Evolutionary conservation across 23 tunicate species (phyloP).

Genomic region (Oikopleura dioica): DNA sequence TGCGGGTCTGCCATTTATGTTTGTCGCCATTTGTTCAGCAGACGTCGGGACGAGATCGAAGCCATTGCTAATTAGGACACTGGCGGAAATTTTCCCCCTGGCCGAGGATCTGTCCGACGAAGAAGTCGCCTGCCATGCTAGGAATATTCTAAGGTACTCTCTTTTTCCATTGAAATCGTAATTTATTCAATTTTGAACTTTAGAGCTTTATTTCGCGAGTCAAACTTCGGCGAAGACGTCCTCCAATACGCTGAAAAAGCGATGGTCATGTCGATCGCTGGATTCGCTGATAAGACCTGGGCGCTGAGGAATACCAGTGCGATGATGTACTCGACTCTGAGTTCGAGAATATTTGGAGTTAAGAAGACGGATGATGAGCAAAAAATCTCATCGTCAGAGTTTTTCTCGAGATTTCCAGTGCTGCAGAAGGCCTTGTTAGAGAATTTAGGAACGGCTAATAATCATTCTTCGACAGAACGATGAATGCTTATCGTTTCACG

Average conservation of each 20-base stretch:
- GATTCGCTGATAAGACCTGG: not conserved
- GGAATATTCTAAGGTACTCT: constrained; percentile 11
- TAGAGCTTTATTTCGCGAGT: not conserved
- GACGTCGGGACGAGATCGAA: not conserved
- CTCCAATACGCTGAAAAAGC: not conserved
- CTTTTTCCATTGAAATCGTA: too few species aligned
- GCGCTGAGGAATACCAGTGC: not conserved
- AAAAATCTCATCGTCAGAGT: not conserved
- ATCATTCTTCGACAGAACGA: too few species aligned
- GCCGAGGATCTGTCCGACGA: not conserved
- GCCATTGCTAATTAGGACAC: not conserved
- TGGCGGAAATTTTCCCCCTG: not conserved
- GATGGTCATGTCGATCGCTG: not conserved
- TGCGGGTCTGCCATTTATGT: not conserved
- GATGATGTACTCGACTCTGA: not conserved
- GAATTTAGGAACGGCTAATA: not conserved
- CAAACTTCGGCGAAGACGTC: not conserved
- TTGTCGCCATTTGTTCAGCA: not conserved
- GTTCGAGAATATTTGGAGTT: constrained; percentile 6
- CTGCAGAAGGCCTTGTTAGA: not conserved
- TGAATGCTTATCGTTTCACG: too few species aligned
- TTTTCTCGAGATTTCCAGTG: not conserved
- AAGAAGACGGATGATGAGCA: not conserved
- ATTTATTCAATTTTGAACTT: too few species aligned
- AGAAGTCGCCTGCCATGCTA: not conserved